These are phyloP conservation scores for Oreonectes daqikongensis DNA, from an alignment of 2,797 vertebrate species.

Conservation along the genomic window DNA sequence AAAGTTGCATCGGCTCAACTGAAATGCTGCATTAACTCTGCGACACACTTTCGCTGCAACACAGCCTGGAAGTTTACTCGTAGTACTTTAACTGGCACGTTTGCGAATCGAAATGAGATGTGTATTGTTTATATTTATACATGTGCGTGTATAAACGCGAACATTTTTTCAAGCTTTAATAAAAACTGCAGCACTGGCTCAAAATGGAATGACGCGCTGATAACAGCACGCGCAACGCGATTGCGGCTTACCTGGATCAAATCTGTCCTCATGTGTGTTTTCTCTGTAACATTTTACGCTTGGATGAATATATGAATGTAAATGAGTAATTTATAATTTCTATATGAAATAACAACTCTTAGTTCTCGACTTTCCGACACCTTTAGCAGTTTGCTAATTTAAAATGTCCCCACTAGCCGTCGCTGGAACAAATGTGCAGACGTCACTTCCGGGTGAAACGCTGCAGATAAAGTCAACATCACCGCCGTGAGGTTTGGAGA, in stretches of 20 bases:
- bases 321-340: slow-evolving; percentile 31
- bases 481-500: slow-evolving; percentile 19
- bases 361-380: slow-evolving; percentile 60
- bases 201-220: slow-evolving; percentile 20
- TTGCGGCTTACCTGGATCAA: slow-evolving; percentile 71
- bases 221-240: background rate
- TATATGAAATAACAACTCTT: background rate
- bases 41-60: background rate
- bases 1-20: background rate
- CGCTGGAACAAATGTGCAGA: slow-evolving; percentile 63
- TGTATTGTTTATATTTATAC: too few species aligned
- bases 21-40: background rate
- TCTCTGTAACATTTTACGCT: slow-evolving; percentile 67
- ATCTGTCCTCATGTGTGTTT: slow-evolving; percentile 62
- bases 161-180: background rate
- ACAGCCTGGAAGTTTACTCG: background rate
- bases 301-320: background rate
- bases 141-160: background rate
- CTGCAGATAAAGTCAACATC: background rate
- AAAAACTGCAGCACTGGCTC: slow-evolving; percentile 18
- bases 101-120: background rate
- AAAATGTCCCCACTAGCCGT: slow-evolving; percentile 81
- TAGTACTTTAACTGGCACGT: background rate
- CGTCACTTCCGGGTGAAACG: slow-evolving; percentile 69
- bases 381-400: slow-evolving; percentile 66